Conservation (phyloP, 2,797 vertebrate species). For the Apodemus agrarius region DNA sequence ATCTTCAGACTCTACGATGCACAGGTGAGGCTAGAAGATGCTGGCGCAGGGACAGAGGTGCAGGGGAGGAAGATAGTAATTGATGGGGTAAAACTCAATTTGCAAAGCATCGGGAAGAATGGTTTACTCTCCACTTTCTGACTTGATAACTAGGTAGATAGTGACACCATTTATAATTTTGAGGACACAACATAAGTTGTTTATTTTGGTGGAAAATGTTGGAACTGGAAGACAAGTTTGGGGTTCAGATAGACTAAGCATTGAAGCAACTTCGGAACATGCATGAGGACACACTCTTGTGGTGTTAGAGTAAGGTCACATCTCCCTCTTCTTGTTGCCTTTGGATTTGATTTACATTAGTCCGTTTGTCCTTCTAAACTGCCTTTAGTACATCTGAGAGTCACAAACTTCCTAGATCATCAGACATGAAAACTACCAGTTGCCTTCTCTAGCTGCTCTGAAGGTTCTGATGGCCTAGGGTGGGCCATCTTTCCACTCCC, state of each 20-base stretch:
- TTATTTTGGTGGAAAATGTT: not conserved
- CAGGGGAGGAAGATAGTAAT: not conserved
- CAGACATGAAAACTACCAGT: not conserved
- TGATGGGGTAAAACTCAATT: not conserved
- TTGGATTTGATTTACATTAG: not conserved
- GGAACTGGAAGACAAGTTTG: not conserved
- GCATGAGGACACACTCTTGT: not conserved
- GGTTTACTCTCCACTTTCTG: not conserved
- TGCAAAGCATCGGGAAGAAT: not conserved
- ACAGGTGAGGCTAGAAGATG: not conserved
- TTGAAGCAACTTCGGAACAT: not conserved
- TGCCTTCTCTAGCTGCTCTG: not conserved
- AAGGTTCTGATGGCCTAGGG: not conserved
- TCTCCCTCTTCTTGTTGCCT: not conserved
- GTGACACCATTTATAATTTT: not conserved
- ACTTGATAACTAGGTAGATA: not conserved
- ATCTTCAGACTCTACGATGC: not conserved
- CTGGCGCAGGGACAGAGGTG: not conserved
- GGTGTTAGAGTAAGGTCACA: not conserved
- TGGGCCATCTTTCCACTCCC: not conserved
- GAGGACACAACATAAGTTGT: not conserved
- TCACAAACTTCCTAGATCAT: not conserved
- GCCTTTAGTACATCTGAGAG: not conserved
- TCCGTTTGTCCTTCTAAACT: not conserved
- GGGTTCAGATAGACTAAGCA: not conserved